Evolutionary conservation across 2,797 vertebrate genomes (phyloP).

Genomic region (Sylvilagus floridanus): DNA sequence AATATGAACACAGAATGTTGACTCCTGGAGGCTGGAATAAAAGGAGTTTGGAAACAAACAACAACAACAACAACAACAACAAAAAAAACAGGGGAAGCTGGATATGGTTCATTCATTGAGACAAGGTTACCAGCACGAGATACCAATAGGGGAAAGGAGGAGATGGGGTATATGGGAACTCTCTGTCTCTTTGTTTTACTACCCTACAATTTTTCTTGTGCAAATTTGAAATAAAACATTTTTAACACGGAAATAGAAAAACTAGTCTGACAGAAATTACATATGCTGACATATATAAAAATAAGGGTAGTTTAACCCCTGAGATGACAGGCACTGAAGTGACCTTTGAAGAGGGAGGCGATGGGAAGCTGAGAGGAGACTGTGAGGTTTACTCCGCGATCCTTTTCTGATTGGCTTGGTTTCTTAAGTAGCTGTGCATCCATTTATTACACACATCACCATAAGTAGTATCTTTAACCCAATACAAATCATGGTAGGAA

Average conservation of each 20-base stretch:
- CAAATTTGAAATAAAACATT: too few relatives aligned
- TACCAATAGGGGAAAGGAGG: too few relatives aligned
- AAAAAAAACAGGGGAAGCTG: too few relatives aligned
- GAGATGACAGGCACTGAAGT: not conserved
- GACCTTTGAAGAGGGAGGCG: not conserved
- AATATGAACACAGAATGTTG: too few relatives aligned
- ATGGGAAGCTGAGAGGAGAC: not conserved
- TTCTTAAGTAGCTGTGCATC: conserved; percentile 36
- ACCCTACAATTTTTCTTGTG: too few relatives aligned
- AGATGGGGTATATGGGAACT: too few relatives aligned
- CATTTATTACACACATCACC: not conserved
- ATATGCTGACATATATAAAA: not conserved
- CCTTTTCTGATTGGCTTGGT: not conserved
- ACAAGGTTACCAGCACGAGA: too few relatives aligned
- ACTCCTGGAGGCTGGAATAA: too few relatives aligned
- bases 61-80: too few relatives aligned
- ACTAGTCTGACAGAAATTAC: not conserved
- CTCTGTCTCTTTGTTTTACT: too few relatives aligned
- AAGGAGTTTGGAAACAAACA: too few relatives aligned
- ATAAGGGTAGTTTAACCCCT: not conserved
- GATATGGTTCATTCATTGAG: too few relatives aligned
- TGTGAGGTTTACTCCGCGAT: not conserved
- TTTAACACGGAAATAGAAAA: not conserved
- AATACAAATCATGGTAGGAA: not conserved
- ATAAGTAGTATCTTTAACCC: not conserved